These are phyloP conservation scores for Chironomus striatipennis DNA, from an alignment of 1,140 invertebrate genomes.

Conservation along the genomic window DNA sequence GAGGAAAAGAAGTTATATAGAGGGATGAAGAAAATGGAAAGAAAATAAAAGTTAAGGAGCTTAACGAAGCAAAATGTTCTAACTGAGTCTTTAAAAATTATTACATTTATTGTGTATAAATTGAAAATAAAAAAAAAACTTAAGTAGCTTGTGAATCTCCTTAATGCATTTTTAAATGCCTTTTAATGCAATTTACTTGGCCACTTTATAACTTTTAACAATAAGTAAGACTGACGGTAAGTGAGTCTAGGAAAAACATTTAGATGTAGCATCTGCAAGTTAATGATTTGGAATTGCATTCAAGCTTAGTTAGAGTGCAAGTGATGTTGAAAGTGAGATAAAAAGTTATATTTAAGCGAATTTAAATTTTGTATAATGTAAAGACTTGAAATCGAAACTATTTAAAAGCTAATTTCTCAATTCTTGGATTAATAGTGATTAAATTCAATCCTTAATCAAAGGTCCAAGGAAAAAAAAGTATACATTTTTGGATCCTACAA, in stretches of 20 bases:
- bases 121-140: constrained; percentile 18
- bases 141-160: not conserved
- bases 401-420: no score
- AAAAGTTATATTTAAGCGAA: no score
- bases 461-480: no score
- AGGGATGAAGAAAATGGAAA: not conserved
- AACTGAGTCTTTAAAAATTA: not conserved
- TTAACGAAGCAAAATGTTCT: not conserved
- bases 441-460: no score
- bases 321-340: no score
- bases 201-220: not conserved
- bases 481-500: no score
- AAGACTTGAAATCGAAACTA: no score
- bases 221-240: not conserved
- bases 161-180: constrained; percentile 15
- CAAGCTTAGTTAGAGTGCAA: not conserved
- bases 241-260: not conserved
- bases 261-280: not conserved
- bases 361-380: no score
- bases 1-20: not conserved
- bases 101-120: constrained; percentile 20
- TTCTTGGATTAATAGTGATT: no score
- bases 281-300: not conserved
- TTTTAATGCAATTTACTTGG: constrained; percentile 13
- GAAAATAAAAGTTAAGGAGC: constrained; percentile 8